Percentiles rank a stretch among this genome's conserved stretches.
phyloP scores from a whole-genome alignment of 2,113 vertebrate species.

The Thalassarche chlororhynchos region DNA sequence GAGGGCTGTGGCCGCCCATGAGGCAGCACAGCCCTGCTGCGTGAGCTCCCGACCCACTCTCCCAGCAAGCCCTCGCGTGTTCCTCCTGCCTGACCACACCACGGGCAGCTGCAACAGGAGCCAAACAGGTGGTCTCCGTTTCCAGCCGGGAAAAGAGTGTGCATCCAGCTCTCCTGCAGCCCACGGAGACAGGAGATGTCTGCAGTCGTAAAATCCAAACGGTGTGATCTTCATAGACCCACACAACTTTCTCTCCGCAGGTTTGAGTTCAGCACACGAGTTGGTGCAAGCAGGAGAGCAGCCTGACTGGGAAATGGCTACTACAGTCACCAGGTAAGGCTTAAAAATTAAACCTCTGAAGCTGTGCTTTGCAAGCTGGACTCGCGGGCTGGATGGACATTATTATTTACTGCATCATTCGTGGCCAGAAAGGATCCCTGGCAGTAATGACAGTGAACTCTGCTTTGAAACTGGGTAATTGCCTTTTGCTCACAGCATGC shows the following conservation, averaged over 20 bases:
- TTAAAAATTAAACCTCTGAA: neutral
- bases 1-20: neutral
- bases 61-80: neutral
- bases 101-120: neutral
- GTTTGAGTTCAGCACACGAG: neutral
- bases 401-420: neutral
- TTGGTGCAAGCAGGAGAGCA: neutral
- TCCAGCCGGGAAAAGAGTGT: neutral
- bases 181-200: neutral
- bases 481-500: neutral
- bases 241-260: neutral
- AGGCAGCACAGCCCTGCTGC: neutral
- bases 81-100: neutral
- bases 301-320: accelerated
- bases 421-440: neutral
- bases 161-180: neutral
- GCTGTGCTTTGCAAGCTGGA: neutral
- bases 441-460: neutral
- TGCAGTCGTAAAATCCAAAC: neutral
- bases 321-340: neutral
- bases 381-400: accelerated
- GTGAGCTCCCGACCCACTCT: neutral
- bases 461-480: neutral
- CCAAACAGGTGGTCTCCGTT: neutral
- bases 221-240: neutral